These are phyloP conservation scores for Dicentrarchus labrax DNA, from an alignment of 2,113 vertebrate species.

Conservation along the genomic window DNA sequence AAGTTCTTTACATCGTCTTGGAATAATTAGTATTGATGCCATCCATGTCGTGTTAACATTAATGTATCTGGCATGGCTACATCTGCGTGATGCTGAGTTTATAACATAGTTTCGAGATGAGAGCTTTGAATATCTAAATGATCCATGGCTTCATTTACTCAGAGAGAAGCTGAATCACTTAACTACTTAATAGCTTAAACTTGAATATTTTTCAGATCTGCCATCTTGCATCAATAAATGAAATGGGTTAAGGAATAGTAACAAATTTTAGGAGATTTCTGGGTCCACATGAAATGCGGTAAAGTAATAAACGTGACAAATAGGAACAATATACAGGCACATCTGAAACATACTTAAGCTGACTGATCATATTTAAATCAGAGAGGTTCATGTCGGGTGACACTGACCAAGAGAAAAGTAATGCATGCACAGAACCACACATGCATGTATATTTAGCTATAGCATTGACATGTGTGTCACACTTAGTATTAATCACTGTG, in stretches of 20 bases:
- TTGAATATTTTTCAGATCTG: constrained; percentile 11
- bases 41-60: constrained; percentile 13
- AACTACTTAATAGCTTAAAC: constrained; percentile 1
- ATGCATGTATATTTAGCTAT: neutral
- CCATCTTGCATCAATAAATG: constrained; percentile 27
- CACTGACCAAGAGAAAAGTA: neutral
- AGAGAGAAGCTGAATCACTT: neutral
- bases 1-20: neutral
- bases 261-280: constrained; percentile 6
- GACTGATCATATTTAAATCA: constrained; percentile 23
- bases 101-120: neutral
- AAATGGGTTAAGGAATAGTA: constrained; percentile 3
- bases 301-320: constrained; percentile 31
- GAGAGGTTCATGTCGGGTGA: constrained; percentile 15
- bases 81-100: neutral
- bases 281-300: constrained; percentile 8
- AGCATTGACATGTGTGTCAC: no score
- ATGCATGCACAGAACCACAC: neutral
- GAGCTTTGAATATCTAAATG: neutral
- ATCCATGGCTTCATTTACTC: neutral
- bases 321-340: constrained; percentile 1
- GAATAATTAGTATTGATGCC: constrained; percentile 26
- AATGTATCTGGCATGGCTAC: neutral
- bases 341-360: constrained; percentile 14
- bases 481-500: neutral